Evolutionary conservation across 2,888 invertebrate species (phyloP).

Genomic region (Eilema sororculum): DNA sequence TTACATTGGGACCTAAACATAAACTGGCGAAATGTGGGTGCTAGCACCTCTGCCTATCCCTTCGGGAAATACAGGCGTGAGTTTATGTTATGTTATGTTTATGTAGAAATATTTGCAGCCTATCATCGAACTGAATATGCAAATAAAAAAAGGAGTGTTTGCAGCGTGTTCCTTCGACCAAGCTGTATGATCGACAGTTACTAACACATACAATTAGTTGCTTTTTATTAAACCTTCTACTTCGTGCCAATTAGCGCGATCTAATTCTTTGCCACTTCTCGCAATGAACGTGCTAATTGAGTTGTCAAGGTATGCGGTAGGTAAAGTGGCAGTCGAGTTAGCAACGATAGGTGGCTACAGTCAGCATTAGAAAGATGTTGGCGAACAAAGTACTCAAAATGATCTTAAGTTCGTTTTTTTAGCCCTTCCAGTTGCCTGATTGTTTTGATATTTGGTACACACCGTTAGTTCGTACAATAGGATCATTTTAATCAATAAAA

Average conservation of each 20-base stretch:
- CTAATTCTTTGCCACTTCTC: conserved; percentile 78
- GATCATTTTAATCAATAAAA: too few relatives aligned
- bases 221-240: conserved; percentile 77
- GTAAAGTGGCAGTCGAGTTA: conserved; percentile 41
- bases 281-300: conserved; percentile 75
- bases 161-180: background rate
- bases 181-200: conserved; percentile 34
- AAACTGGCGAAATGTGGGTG: too few relatives aligned
- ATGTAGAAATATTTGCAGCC: background rate
- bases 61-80: too few relatives aligned
- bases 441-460: too few relatives aligned
- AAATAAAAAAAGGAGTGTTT: background rate
- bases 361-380: too few relatives aligned
- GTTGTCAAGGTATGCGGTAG: conserved; percentile 72
- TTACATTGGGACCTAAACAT: too few relatives aligned
- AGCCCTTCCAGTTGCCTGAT: too few relatives aligned
- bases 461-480: too few relatives aligned
- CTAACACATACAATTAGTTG: conserved; percentile 66
- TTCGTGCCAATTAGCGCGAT: conserved; percentile 75
- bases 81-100: too few relatives aligned
- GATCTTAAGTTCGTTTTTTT: too few relatives aligned
- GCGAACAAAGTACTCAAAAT: too few relatives aligned
- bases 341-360: conserved; percentile 21
- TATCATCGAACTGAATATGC: background rate
- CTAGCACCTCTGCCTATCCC: too few relatives aligned